Base-by-base conservation (phyloP, 2,113 vertebrate species). In the Pelobates fuscus region DNA sequence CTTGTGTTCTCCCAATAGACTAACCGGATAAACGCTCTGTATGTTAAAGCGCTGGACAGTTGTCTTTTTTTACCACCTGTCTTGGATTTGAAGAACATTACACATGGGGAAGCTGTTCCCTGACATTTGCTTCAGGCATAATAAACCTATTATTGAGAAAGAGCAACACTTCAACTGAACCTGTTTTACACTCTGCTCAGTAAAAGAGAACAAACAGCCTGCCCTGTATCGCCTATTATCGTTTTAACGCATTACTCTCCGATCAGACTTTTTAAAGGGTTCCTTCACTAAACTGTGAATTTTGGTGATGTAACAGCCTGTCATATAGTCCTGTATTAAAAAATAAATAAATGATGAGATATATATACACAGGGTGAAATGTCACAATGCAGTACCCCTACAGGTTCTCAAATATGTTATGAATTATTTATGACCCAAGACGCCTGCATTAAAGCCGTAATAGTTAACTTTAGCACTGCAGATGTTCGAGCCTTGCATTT, bases 71-170 rank as follows among this genome's bases (percentile, higher is more conserved):
- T n/a, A 26, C 63, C 72, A 75, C 54, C 72, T 75, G 64, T 32
- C 72, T 21, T 32, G 12, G 15, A 46, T 59, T 44, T 67, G 37
- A 75, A 5, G 63, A 63, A 67, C 63, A 46, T 67, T 59, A 57
- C 62, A 67, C 52, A 46, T 55, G 44, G 52, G 63, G 54, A 59
- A 49, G 54, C 63, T 24, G 52, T 75, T 24, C n/a, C 3, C 37
- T 46, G 63, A 67, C 72, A 75, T 75, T 67, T 75, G 72, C 72
- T 67, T 60, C 52, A 30, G 72, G 72, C 72, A 67, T 63, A 75
- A 62, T 60, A 67, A 59, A 67, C 23, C 71, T 66, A 60, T 67
- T 67, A 63, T 63, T 63, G 3, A 55, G 65, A 57, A n/a, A 66
- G 18, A 60, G 61, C 5, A 62, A 30, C 62, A 41, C 17, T 58